phyloP scores from a whole-genome alignment of 2,113 vertebrate species.

The Proteles cristata region DNA sequence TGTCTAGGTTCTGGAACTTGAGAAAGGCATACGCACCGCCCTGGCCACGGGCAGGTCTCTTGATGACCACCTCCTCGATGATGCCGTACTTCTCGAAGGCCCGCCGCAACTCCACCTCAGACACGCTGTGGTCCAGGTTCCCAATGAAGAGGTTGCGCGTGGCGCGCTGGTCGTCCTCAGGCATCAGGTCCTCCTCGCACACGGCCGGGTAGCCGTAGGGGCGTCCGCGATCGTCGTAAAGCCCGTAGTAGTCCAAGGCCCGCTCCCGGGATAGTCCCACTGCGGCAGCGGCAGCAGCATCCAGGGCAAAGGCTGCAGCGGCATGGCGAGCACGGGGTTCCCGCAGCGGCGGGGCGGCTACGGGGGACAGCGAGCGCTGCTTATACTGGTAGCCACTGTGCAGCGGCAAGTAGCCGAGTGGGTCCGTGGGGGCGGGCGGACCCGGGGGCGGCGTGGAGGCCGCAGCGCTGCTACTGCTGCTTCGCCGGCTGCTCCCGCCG shows the following conservation, averaged over 20 bases:
- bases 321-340: conserved; percentile 90
- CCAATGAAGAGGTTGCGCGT: conserved; percentile 98
- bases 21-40: conserved; percentile 97
- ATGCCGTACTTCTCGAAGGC: conserved; percentile 98
- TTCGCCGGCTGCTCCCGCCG: conserved; percentile 79
- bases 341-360: conserved; percentile 89
- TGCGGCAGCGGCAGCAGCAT: conserved; percentile 90
- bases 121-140: conserved; percentile 95
- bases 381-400: conserved; percentile 92
- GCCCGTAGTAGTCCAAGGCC: conserved; percentile 94
- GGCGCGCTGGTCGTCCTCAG: conserved; percentile 97
- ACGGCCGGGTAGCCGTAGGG: conserved; percentile 90
- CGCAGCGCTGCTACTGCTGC: conserved; percentile 82
- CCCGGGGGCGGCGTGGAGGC: conserved; percentile 85
- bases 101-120: conserved; percentile 93
- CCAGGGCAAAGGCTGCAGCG: conserved; percentile 86
- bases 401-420: conserved; percentile 89
- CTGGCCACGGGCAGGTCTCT: conserved; percentile 93
- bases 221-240: conserved; percentile 94
- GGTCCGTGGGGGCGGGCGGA: conserved; percentile 89
- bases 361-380: conserved; percentile 94
- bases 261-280: conserved; percentile 92
- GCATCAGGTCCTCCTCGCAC: conserved; percentile 95
- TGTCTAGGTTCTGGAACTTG: conserved; percentile 99
- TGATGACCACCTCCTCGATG: conserved; percentile 98